Base-by-base conservation (phyloP, 2,797 vertebrate species). In the Etheostoma perlongum region DNA sequence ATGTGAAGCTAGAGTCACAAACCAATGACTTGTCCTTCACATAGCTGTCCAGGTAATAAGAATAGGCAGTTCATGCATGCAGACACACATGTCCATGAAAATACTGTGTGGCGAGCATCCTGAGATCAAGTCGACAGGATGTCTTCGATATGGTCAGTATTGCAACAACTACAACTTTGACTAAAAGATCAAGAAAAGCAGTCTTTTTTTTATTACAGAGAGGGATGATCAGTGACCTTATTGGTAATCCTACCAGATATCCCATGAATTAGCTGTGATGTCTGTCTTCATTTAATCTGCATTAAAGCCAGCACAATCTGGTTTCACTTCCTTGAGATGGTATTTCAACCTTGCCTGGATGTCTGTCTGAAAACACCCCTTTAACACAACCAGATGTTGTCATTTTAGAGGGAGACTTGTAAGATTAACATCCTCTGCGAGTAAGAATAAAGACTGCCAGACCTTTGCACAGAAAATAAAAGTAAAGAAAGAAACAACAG, bases 201-300 rank as follows among this genome's bases (percentile, higher is more conserved):
- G 53, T 6, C 23, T 18, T 23, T 27, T n/a, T 9, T 25, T 66
- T 67, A 54, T 65, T 40, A 27, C 54, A 44, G 30, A 67, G 44
- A 40, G n/a, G 59, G 57, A 65, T 76, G 51, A 76, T 80, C 54
- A 44, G 51, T 64, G 67, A 81, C 64, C 74, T 80, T 49, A 10
- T 79, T 62, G 23, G 54, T 85, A 78, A 88, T 89, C 67, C 81
- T 59, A 76, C 47, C 6, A 0, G 54, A 78, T 60, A 82, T 72
- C 70, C 72, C 55, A 48, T 57, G 61, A 75, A 69, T 80, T 66
- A 33, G 16, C 71, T 81, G 55, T 59, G 55, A 74, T 67, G 47
- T 62, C 62, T 66, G 69, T 47, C 18, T 86, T 86, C 25, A 57
- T 80, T 27, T 73, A 51, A 62, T 48, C 76, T 46, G 57, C 25